Base-by-base conservation (phyloP, 1,140 invertebrate genomes). In the Diplogasteroides magnus region DNA sequence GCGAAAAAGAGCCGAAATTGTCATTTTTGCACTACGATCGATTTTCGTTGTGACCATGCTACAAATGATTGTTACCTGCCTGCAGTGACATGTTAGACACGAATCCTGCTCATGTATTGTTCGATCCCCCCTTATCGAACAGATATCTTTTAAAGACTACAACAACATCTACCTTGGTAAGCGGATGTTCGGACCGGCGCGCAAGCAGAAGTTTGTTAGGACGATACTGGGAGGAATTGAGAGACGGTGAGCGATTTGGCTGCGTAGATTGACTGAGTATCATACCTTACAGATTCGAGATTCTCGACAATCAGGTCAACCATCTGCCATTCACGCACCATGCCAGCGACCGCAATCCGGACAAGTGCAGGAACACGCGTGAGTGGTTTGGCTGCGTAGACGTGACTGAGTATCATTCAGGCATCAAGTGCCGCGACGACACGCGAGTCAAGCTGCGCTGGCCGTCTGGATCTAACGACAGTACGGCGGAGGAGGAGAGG, bases 281-380 rank as follows among this genome's bases (percentile, higher is more conserved):
- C 55, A 15, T 15, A n/a, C n/a, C n/a, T n/a, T n/a, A n/a, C 62
- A 64, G 70, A 27, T 81, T 81, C 56, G 79, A 81, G 61, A 82
- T 81, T 48, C 73, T 81, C 27, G 79, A 81, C 64, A 81, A 77
- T 57, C 79, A 83, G 59, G 78, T 81, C n/a, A 81, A 81, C 56
- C 76, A 83, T 32, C 74, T 81, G 31, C 74, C 71, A 2, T 81
- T 82, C 64, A 74, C 74, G 11, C 78, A 81, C 58, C 61, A 66
- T 27, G 72, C 69, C 61, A 83, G 74, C 1, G 79, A 81, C 57
- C 64, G 67, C 31, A 71, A 74, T 60, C 23, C 59, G 31, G 73
- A 83, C 11, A 81, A 81, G 57, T 78, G 78, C 56, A 69, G 78
- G 11, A 83, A 78, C 59, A 28, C 60, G 58, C 63, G 78, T 79